These are phyloP conservation scores for Venustoraphidia nigricollis DNA, from an alignment of 2,888 invertebrate species.

Conservation along the genomic window DNA sequence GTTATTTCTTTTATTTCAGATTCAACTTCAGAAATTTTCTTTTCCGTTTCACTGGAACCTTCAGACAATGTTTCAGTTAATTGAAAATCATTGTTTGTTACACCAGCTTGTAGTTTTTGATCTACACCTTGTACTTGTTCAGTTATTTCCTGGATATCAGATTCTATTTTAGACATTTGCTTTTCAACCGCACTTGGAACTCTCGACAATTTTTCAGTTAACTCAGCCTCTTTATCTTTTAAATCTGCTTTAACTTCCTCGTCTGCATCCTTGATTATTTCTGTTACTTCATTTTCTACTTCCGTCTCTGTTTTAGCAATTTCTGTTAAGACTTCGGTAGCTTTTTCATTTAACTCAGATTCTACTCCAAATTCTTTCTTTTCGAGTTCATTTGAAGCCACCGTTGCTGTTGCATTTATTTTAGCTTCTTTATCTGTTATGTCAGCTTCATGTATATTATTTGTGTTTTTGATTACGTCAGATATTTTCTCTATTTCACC, in stretches of 20 bases:
- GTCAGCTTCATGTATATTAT: not conserved
- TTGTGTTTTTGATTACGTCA: not conserved
- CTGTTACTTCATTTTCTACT: slow-evolving; percentile 1
- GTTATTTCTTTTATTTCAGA: too few species aligned
- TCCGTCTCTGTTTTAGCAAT: slow-evolving; percentile 1
- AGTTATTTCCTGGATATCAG: not conserved
- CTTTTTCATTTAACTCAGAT: too few species aligned
- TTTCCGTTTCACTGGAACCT: too few species aligned
- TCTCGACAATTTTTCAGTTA: not conserved
- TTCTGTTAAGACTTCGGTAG: not conserved
- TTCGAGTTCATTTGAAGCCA: not conserved
- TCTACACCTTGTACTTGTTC: not conserved
- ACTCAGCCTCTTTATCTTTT: not conserved
- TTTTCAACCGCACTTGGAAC: not conserved
- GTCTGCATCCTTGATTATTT: not conserved
- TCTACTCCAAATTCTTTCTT: not conserved
- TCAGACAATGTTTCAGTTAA: too few species aligned
- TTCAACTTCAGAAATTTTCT: too few species aligned
- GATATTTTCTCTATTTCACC: not conserved
- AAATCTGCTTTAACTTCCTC: not conserved
- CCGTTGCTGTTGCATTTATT: not conserved
- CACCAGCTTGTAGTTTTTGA: not conserved
- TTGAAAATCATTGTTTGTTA: too few species aligned
- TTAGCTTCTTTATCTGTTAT: not conserved
- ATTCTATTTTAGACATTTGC: not conserved